Evolutionary conservation across 2,113 vertebrate genomes (phyloP).

Genomic region (Laticauda colubrina): DNA sequence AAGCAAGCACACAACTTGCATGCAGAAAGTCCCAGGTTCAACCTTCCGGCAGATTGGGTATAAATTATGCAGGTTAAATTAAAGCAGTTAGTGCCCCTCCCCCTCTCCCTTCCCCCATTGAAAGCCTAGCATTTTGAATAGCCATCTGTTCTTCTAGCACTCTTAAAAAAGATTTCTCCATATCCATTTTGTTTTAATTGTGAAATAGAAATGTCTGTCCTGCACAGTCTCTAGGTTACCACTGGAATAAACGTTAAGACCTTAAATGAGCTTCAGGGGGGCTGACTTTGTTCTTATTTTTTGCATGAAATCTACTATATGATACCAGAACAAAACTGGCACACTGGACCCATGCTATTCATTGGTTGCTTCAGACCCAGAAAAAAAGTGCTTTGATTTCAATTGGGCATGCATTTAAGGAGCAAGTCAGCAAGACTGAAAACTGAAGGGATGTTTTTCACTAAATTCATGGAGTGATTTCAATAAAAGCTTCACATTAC

Average conservation of each 20-base stretch:
- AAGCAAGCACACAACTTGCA: background rate
- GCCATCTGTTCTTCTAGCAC: background rate
- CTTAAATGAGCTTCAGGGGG: background rate
- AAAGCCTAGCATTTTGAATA: background rate
- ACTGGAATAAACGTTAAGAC: background rate
- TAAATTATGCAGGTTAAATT: background rate
- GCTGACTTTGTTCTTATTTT: background rate
- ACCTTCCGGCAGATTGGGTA: background rate
- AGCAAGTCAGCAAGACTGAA: background rate
- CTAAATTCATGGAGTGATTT: background rate
- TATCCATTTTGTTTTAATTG: background rate
- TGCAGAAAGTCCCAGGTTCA: background rate
- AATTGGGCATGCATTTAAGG: background rate
- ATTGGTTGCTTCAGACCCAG: background rate
- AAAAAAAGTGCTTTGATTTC: slow-evolving; percentile 17
- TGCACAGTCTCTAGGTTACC: background rate
- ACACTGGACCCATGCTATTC: background rate
- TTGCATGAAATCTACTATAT: background rate
- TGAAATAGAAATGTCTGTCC: background rate
- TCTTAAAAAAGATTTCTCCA: background rate
- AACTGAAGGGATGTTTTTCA: fast-evolving
- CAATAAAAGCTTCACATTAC: background rate
- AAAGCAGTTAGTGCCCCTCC: background rate
- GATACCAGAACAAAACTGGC: slow-evolving; percentile 13
- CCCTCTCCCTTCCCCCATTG: background rate